Evolutionary conservation across 2,888 invertebrate genomes (phyloP).

Genomic region (Endotricha flammealis): DNA sequence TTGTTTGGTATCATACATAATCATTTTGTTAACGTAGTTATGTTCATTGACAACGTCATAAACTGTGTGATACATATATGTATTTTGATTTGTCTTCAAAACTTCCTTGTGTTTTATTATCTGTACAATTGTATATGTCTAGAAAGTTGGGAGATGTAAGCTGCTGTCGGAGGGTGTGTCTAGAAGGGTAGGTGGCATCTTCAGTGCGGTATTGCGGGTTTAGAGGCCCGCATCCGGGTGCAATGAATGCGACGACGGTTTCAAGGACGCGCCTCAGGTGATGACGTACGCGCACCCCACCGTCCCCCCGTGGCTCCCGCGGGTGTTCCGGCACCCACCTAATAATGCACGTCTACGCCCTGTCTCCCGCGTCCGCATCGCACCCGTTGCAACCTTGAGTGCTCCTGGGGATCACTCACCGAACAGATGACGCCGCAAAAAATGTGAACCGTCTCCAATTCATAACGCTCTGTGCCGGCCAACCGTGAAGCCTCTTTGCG

Average conservation of each 20-base stretch:
- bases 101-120: too few relatives aligned
- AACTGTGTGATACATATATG: too few relatives aligned
- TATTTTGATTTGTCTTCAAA: too few relatives aligned
- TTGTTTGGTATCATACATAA: too few relatives aligned
- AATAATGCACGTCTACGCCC: slow-evolving; percentile 79
- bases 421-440: slow-evolving; percentile 24
- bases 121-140: too few relatives aligned
- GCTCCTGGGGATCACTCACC: slow-evolving; percentile 46
- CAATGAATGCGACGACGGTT: slow-evolving; percentile 77
- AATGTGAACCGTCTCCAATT: slow-evolving; percentile 9
- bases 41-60: too few relatives aligned
- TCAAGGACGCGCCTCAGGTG: slow-evolving; percentile 78
- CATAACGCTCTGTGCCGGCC: slow-evolving; percentile 2
- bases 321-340: slow-evolving; percentile 76
- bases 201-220: slow-evolving; percentile 55
- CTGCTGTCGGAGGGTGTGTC: slow-evolving; percentile 16
- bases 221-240: slow-evolving; percentile 72
- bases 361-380: slow-evolving; percentile 74
- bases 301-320: slow-evolving; percentile 53
- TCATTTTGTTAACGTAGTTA: too few relatives aligned
- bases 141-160: not conserved
- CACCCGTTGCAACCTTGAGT: slow-evolving; percentile 74
- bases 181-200: slow-evolving; percentile 45
- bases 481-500: slow-evolving; percentile 2
- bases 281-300: slow-evolving; percentile 74